Evolutionary conservation across 1,140 invertebrate species (phyloP).

Genomic region (Eumaeus atala): DNA sequence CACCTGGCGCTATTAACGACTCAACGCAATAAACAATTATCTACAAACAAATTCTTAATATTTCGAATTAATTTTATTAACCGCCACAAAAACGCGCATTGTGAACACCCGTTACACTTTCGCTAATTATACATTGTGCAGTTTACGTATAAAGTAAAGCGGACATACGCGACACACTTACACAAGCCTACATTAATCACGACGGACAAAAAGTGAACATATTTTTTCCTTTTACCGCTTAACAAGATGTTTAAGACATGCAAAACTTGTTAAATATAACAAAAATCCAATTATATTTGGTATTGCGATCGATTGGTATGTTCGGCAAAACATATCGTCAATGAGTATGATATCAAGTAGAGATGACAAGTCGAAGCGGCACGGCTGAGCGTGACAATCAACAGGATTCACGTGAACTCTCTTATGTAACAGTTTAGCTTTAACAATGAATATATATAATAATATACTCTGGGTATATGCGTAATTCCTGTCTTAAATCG

Average conservation of each 20-base stretch:
- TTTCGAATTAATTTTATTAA: slow-evolving; percentile 4
- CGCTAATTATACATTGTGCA: slow-evolving; percentile 29
- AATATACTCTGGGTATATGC: too few species aligned
- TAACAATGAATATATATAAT: too few species aligned
- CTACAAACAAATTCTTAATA: too few species aligned
- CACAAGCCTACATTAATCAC: slow-evolving; percentile 29
- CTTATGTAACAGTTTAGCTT: too few species aligned
- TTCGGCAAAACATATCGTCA: neutral
- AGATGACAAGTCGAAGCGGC: too few species aligned
- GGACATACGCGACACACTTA: slow-evolving; percentile 26
- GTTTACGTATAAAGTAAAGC: slow-evolving; percentile 25
- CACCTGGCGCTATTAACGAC: too few species aligned
- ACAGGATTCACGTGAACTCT: too few species aligned
- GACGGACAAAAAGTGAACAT: slow-evolving; percentile 18
- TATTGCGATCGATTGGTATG: neutral
- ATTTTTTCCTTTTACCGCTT: slow-evolving; percentile 18
- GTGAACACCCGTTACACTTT: slow-evolving; percentile 11
- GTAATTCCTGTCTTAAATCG: too few species aligned
- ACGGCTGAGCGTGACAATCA: too few species aligned
- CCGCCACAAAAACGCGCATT: slow-evolving; percentile 1
- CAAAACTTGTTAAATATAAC: slow-evolving; percentile 4
- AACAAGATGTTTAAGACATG: slow-evolving; percentile 14
- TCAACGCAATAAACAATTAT: too few species aligned
- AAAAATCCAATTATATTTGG: slow-evolving; percentile 4
- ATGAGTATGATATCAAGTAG: neutral